Evolutionary conservation across 2,797 vertebrate genomes (phyloP).

Genomic region (Clarias pachynema): DNA sequence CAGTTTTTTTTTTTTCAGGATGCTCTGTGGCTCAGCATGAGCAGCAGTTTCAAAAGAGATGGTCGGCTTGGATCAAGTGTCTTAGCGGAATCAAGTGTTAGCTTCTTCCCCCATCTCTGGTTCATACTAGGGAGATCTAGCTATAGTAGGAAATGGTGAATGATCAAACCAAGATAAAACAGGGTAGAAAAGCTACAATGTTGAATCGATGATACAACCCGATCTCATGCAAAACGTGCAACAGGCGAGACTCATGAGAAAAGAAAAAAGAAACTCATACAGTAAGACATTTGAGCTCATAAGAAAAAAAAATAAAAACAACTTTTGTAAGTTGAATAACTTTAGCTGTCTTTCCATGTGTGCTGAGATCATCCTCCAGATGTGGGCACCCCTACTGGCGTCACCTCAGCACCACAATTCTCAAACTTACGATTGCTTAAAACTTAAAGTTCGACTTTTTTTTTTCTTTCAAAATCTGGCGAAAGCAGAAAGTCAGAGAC

Average conservation of each 20-base stretch:
- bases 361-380: slow-evolving; percentile 9
- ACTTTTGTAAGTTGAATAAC: background rate
- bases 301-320: background rate
- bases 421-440: too few species aligned
- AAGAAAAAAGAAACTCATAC: too few species aligned
- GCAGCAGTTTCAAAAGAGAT: background rate
- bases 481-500: background rate
- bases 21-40: background rate
- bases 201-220: background rate
- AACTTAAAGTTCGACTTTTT: background rate
- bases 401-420: slow-evolving; percentile 12
- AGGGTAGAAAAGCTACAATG: background rate
- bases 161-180: background rate
- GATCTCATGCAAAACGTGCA: background rate
- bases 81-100: background rate
- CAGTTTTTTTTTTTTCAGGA: background rate
- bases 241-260: background rate
- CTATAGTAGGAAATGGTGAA: background rate
- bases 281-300: background rate
- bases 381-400: background rate
- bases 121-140: background rate
- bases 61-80: background rate
- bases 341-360: background rate
- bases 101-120: background rate
- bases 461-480: background rate